Base-by-base conservation (phyloP, 1,140 invertebrate genomes). In the Theocolax elegans region DNA sequence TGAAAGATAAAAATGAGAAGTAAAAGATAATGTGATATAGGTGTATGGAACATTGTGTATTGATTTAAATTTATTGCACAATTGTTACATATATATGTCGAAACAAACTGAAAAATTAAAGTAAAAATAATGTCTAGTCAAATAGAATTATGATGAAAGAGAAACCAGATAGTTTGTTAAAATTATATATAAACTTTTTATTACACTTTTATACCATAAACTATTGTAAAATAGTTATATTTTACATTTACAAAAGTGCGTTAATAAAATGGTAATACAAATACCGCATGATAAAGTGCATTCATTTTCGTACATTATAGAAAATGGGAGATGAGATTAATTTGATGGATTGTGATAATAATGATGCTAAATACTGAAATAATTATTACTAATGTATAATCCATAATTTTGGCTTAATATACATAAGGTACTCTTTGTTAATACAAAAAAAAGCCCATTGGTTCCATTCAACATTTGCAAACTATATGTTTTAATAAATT, bases 131-230 rank as follows among this genome's bases (percentile, higher is more conserved):
- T n/a, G n/a, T n/a, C n/a, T n/a, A n/a, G n/a, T n/a, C n/a, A n/a
- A n/a, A n/a, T n/a, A n/a, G n/a, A n/a, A n/a, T n/a, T n/a, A n/a
- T n/a, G n/a, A n/a, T n/a, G n/a, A n/a, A n/a, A n/a, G n/a, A n/a
- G n/a, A n/a, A n/a, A n/a, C n/a, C n/a, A n/a, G n/a, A n/a, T 53
- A 58, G 2, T 7, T 40, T 40, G 21, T 9, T 64, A 64, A 49
- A 64, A 64, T 64, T 64, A 64, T 64, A 51, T n/a, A n/a, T n/a
- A n/a, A 64, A 64, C 1, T 31, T 51, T 38, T 64, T 64, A 42
- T 42, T 64, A 38, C 35, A 21, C 4, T 35, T 51, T 49, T 51
- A 35, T 49, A 49, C 23, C 0, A 53, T 53, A 29, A 65, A 53
- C 49, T 65, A 65, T 54, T 27, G 10, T 65, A 25, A 42, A 53